Evolutionary conservation across 2,113 vertebrate genomes (phyloP).

Genomic region (Barnardius zonarius): DNA sequence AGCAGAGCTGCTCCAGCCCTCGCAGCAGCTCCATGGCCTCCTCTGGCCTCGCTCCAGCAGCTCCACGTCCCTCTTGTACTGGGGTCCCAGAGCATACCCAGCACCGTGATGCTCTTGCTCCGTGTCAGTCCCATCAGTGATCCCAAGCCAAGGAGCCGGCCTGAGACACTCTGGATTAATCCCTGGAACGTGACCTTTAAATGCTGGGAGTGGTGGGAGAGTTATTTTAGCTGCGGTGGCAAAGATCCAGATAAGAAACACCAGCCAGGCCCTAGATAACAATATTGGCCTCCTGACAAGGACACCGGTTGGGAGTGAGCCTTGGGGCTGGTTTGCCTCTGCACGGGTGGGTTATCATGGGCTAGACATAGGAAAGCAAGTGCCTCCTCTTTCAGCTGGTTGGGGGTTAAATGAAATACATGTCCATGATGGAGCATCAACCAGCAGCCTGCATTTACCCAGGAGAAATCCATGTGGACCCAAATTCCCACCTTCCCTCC

Average conservation of each 20-base stretch:
- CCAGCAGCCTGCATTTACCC: neutral
- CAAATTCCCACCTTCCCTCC: neutral
- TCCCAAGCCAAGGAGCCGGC: neutral
- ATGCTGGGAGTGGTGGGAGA: slow-evolving; percentile 30
- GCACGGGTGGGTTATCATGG: rapidly evolving
- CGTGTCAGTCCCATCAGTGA: rapidly evolving
- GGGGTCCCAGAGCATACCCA: neutral
- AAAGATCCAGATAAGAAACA: neutral
- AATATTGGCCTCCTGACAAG: slow-evolving; percentile 31
- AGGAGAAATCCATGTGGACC: neutral
- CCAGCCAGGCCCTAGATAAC: slow-evolving; percentile 42
- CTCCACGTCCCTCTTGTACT: neutral
- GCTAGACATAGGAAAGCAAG: neutral
- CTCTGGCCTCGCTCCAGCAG: neutral
- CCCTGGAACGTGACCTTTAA: slow-evolving; percentile 40
- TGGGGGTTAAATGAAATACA: neutral
- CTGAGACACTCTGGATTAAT: neutral
- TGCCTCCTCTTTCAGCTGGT: neutral
- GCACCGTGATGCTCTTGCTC: neutral
- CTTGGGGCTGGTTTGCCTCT: neutral
- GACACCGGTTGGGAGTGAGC: neutral
- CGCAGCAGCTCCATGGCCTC: neutral
- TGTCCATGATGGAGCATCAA: neutral
- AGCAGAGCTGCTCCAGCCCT: neutral
- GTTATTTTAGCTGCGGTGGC: slow-evolving; percentile 11